These are phyloP conservation scores for Aegithalos caudatus DNA, from an alignment of 2,113 vertebrate species.

Conservation along the genomic window DNA sequence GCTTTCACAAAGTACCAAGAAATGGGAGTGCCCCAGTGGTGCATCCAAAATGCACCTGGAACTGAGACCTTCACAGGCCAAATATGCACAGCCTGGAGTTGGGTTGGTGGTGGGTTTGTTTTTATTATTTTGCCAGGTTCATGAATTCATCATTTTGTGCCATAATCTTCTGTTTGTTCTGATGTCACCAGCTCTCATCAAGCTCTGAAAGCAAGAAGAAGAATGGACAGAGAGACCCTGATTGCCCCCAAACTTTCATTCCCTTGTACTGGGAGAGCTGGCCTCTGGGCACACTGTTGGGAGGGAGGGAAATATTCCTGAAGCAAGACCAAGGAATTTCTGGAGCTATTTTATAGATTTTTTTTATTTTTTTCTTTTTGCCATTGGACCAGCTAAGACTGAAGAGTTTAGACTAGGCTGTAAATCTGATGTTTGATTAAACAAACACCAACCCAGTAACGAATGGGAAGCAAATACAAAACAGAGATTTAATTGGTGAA, in stretches of 20 bases:
- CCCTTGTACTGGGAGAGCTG: background rate
- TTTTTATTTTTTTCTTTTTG: background rate
- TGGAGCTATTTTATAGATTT: background rate
- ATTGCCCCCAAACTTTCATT: background rate
- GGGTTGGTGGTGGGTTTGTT: too few species aligned
- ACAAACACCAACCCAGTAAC: background rate
- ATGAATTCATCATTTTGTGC: background rate
- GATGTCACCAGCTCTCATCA: background rate
- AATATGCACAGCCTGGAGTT: background rate
- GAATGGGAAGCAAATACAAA: background rate
- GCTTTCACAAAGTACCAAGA: background rate
- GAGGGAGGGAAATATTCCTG: background rate
- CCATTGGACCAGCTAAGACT: background rate
- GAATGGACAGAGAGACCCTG: background rate
- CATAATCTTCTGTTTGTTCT: background rate
- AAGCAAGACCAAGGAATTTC: background rate
- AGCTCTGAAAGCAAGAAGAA: background rate
- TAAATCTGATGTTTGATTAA: background rate
- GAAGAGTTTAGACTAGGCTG: background rate
- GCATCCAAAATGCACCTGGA: background rate
- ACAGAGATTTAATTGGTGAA: background rate
- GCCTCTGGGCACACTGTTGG: background rate
- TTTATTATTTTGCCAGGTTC: background rate
- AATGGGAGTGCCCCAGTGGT: background rate
- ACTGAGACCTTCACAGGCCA: background rate